phyloP scores from a whole-genome alignment of 2,888 invertebrate species.

The Vannuccia rotundouncinata region DNA sequence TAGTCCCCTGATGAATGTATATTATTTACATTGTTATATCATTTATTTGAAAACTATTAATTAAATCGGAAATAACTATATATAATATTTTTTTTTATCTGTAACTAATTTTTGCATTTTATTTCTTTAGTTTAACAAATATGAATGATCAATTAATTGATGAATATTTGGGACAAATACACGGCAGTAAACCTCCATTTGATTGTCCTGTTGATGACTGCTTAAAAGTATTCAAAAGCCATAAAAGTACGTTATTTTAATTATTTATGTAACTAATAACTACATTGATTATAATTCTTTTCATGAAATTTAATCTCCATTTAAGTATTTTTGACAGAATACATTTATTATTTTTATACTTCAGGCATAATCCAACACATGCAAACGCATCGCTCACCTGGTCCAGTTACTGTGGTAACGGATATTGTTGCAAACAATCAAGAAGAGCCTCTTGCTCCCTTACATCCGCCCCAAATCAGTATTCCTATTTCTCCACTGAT shows the following conservation, averaged over 20 bases:
- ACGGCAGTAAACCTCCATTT: conserved; percentile 75
- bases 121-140: not conserved
- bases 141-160: conserved; percentile 58
- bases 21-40: not conserved
- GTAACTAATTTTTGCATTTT: not conserved
- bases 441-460: not conserved
- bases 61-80: no score
- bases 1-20: not conserved
- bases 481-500: not conserved
- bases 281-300: not conserved
- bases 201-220: conserved; percentile 77
- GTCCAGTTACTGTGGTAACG: not conserved
- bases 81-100: no score
- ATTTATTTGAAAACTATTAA: not conserved
- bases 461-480: not conserved
- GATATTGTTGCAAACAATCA: not conserved
- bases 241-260: not conserved
- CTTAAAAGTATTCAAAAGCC: conserved; percentile 70
- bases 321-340: not conserved
- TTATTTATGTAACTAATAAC: not conserved
- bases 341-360: not conserved
- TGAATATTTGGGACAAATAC: conserved; percentile 74
- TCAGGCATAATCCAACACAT: not conserved
- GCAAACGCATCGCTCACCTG: not conserved
- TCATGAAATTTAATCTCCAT: not conserved